Evolutionary conservation across 1,140 invertebrate species (phyloP), one percentile per base, ranked within the genome.

Genomic region (Leptonema lineaticorne): DNA sequence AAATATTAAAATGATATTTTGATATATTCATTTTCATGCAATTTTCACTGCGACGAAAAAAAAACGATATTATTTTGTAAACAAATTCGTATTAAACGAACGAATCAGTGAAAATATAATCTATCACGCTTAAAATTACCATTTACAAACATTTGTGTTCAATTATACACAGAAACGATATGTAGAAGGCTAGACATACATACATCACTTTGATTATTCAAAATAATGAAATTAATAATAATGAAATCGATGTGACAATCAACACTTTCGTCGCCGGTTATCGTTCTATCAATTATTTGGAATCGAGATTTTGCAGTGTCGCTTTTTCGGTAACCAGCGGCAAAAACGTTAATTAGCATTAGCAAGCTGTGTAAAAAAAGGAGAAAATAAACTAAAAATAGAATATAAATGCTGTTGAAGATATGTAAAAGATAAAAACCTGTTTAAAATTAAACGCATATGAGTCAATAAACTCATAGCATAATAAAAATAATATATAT

Each of bases 401-500:
- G n/a, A 37, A 33, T 57, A 5, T 30, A 37, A 63, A 33, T 29
- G 28, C 60, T 28, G 48, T 60, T 59, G 18, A 27, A 37, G 29
- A 22, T 18, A 26, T n/a, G 18, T 22, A n/a, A n/a, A n/a, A n/a
- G n/a, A n/a, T n/a, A n/a, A n/a, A n/a, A n/a, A n/a, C n/a, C n/a
- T n/a, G 26, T 28, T 46, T 18, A 28, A 62, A 68, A 71, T 63
- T 59, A 62, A 62, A 60, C 33, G 59, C 24, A 30, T 45, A 28
- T 7, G 56, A 65, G 69, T 70, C 69, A 70, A 70, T 67, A 70
- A 70, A 70, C 63, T 26, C 50, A 53, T 53, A 26, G 22, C 24
- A 59, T 28, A 33, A 33, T 59, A 53, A 53, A 63, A 45, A 60
- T 45, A 46, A 16, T 28, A 28, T 67, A 63, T 50, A 26, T 45